Evolutionary conservation across 2,888 invertebrate genomes (phyloP).

Genomic region (Temnothorax unifasciatus): DNA sequence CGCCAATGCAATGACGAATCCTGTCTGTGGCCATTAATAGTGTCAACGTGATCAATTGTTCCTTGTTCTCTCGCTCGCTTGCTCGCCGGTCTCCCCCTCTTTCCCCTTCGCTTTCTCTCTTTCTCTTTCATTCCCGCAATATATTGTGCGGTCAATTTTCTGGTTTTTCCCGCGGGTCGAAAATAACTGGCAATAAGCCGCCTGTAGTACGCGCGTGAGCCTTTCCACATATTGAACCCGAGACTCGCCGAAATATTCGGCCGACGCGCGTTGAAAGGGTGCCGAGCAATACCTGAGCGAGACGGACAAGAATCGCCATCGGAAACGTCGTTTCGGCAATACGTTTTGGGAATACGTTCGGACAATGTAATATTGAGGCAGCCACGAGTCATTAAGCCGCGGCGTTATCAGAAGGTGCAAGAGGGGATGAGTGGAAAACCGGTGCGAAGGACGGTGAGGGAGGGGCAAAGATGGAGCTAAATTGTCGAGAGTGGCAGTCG

Average conservation of each 20-base stretch:
- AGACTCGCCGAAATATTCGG: constrained; percentile 71
- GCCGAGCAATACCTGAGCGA: neutral
- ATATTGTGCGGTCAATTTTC: constrained; percentile 36
- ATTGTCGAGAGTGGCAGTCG: constrained; percentile 83
- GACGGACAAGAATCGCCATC: constrained; percentile 24
- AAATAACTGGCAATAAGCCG: constrained; percentile 80
- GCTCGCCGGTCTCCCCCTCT: neutral
- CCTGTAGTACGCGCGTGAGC: constrained; percentile 77
- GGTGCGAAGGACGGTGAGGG: constrained; percentile 53
- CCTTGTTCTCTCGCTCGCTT: neutral
- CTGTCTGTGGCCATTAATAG: constrained; percentile 50
- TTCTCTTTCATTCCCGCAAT: neutral
- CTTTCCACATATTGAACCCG: constrained; percentile 83
- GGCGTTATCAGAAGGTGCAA: constrained; percentile 73
- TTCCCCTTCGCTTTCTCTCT: neutral
- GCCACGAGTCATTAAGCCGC: constrained; percentile 78
- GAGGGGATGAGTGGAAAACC: constrained; percentile 64
- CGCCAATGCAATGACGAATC: constrained; percentile 45
- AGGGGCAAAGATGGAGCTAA: constrained; percentile 78
- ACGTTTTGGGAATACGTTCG: constrained; percentile 53
- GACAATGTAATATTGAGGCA: constrained; percentile 80
- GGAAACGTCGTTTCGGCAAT: constrained; percentile 10
- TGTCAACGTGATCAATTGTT: constrained; percentile 41
- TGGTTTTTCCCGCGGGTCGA: constrained; percentile 27
- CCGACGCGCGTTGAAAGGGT: constrained; percentile 6